phyloP scores from a whole-genome alignment of 2,888 invertebrate species.

The Himalopsyche anomala region DNA sequence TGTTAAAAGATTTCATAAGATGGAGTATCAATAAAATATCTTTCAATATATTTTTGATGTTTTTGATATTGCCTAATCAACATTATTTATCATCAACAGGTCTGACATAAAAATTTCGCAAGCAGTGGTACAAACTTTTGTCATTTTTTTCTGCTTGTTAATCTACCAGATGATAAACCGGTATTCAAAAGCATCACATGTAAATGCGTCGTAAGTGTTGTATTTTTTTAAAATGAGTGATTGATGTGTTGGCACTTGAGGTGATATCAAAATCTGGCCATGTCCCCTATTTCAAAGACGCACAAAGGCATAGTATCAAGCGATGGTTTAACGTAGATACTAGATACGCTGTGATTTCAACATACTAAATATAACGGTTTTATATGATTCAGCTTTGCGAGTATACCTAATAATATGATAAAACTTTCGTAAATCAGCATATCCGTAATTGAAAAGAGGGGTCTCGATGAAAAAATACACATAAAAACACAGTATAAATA shows the following conservation, averaged over 20 bases:
- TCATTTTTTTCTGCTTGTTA: neutral
- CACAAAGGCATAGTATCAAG: no score
- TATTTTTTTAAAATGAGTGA: neutral
- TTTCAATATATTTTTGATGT: neutral
- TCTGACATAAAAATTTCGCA: conserved; percentile 17
- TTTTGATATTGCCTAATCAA: neutral
- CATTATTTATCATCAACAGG: conserved; percentile 5
- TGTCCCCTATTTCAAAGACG: no score
- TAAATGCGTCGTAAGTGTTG: neutral
- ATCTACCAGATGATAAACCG: conserved; percentile 35
- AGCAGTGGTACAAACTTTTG: conserved; percentile 11
- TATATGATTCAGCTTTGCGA: no score
- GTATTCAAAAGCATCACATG: conserved; percentile 10
- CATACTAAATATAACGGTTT: no score
- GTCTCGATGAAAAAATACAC: no score
- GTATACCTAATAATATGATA: no score
- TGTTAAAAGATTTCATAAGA: neutral
- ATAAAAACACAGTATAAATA: no score
- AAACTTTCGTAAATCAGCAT: no score
- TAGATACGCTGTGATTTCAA: no score
- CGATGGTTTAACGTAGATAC: no score
- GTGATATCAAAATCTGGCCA: neutral
- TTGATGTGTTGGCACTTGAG: conserved; percentile 22
- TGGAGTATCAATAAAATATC: neutral
- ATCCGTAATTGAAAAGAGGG: no score